Percentiles rank a stretch among this genome's conserved stretches.
phyloP scores from a whole-genome alignment of 2,888 invertebrate species.

The Hylaea fasciaria region DNA sequence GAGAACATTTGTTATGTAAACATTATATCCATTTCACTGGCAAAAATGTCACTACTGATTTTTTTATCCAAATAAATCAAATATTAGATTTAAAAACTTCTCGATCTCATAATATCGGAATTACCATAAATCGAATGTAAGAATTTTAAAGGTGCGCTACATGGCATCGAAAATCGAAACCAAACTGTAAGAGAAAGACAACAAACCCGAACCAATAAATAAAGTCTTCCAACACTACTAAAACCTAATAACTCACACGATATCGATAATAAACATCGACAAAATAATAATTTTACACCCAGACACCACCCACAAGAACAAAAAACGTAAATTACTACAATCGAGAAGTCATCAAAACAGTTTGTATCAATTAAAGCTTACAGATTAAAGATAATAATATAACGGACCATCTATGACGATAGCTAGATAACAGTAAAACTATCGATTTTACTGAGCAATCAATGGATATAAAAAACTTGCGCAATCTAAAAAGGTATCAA shows the following conservation, averaged over 20 bases:
- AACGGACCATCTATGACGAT: constrained; percentile 41
- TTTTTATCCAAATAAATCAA: too few relatives aligned
- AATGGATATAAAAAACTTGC: constrained; percentile 42
- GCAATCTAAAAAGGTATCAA: constrained; percentile 21
- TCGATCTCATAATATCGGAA: too few relatives aligned
- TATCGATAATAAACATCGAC: constrained; percentile 32
- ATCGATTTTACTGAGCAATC: constrained; percentile 43
- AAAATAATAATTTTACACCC: constrained; percentile 32
- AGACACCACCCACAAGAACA: constrained; percentile 38
- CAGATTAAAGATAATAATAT: constrained; percentile 42
- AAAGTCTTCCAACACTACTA: background rate
- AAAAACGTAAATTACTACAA: constrained; percentile 42
- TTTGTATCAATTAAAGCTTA: constrained; percentile 53
- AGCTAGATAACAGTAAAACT: constrained; percentile 49
- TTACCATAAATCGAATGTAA: too few relatives aligned
- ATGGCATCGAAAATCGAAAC: too few relatives aligned
- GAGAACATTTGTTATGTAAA: too few relatives aligned
- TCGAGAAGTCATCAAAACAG: constrained; percentile 47
- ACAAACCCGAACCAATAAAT: constrained; percentile 1
- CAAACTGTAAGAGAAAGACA: background rate
- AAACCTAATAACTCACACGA: constrained; percentile 27
- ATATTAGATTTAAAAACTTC: too few relatives aligned
- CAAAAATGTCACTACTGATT: too few relatives aligned
- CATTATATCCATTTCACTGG: too few relatives aligned
- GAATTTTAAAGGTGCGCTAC: too few relatives aligned